Percentiles rank a stretch among this genome's conserved stretches.
phyloP scores from a whole-genome alignment of 2,797 vertebrate genomes.

The Gorsachius magnificus region DNA sequence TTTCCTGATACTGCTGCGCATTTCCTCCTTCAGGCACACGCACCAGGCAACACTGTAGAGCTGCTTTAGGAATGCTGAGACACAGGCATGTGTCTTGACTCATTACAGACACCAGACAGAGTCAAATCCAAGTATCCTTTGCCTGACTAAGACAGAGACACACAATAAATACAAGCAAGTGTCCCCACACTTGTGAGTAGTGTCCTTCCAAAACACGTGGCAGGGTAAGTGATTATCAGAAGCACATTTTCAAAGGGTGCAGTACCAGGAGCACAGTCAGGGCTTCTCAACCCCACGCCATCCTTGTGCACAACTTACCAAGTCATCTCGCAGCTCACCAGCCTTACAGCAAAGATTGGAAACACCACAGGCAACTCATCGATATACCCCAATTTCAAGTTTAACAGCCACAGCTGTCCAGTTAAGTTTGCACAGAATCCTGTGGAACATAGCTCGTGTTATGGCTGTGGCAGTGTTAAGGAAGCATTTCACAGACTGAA shows the following conservation, averaged over 20 bases:
- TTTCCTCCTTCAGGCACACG: background rate
- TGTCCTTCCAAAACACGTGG: rapidly evolving
- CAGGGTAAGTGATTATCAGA: background rate
- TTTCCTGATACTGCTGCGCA: background rate
- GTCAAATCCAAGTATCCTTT: background rate
- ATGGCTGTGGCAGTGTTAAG: too few species aligned
- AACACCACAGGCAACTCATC: background rate
- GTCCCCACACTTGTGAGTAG: background rate
- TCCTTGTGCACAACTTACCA: background rate
- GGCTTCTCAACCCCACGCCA: rapidly evolving
- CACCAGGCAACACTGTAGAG: background rate
- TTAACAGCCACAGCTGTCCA: background rate
- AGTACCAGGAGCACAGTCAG: background rate
- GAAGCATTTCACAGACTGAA: background rate
- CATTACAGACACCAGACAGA: background rate
- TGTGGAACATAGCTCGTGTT: too few species aligned
- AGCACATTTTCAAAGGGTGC: background rate
- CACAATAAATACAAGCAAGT: background rate
- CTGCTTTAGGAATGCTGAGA: rapidly evolving
- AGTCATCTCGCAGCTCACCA: background rate
- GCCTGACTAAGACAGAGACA: background rate
- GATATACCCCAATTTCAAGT: background rate
- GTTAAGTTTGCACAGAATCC: background rate
- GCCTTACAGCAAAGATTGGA: background rate
- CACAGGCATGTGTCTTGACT: background rate